These are phyloP conservation scores for Anthopleura sola DNA, from an alignment of 64 coral and sea anemone genomes.

Conservation along the genomic window DNA sequence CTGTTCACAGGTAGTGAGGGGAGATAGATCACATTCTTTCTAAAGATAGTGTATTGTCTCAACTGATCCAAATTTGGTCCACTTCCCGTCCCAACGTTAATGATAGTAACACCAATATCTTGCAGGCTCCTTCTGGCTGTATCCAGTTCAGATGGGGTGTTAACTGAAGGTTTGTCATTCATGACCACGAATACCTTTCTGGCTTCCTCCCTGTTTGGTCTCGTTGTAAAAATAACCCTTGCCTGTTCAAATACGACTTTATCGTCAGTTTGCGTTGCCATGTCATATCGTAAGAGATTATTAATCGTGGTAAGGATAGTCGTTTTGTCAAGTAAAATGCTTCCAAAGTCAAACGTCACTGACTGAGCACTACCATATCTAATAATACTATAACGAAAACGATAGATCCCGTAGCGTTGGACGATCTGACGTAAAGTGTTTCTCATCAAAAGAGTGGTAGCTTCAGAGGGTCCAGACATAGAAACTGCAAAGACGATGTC, in stretches of 20 bases:
- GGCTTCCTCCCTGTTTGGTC: background rate
- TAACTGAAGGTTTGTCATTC: background rate
- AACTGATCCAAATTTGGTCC: background rate
- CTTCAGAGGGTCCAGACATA: background rate
- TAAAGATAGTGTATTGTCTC: background rate
- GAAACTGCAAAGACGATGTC: constrained; percentile 47
- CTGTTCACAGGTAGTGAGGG: background rate
- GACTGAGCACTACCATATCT: constrained; percentile 18
- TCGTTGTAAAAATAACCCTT: background rate
- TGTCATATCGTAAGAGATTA: background rate
- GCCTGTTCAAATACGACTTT: constrained; percentile 4
- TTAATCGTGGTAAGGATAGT: background rate
- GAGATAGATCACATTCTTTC: constrained; percentile 7
- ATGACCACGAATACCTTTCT: background rate
- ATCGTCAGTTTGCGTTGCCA: background rate
- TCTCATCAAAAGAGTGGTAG: constrained; percentile 24
- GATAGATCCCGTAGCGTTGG: constrained; percentile 19
- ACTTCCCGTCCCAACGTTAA: constrained; percentile 12
- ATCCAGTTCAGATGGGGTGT: background rate
- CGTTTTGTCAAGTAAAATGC: constrained; percentile 7
- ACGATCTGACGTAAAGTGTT: constrained; percentile 7
- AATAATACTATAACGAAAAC: constrained; percentile 48
- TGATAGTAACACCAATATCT: constrained; percentile 22
- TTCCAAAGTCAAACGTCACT: constrained; percentile 21
- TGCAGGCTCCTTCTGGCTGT: constrained; percentile 5